A percentile compares a stretch with the other conserved stretches of the same genome.
These are phyloP conservation scores for Morone saxatilis DNA, from an alignment of 2,113 vertebrate genomes.

Conservation along the genomic window DNA sequence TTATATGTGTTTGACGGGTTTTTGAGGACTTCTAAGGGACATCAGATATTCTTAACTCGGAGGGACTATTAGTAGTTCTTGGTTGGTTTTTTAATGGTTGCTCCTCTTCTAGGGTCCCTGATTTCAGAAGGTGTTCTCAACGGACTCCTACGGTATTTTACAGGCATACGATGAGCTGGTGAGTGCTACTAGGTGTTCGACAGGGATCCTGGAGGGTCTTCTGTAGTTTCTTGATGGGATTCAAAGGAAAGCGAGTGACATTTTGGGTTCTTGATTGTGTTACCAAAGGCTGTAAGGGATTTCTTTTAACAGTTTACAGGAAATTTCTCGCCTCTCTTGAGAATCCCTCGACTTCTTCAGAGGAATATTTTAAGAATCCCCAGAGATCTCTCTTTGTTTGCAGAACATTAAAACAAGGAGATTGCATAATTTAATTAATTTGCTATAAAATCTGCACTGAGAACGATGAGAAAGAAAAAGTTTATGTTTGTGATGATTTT, in stretches of 20 bases:
- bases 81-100: no score
- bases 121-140: no score
- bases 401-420: background rate
- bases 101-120: no score
- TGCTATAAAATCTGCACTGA: background rate
- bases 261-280: background rate
- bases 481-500: background rate
- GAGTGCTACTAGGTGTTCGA: background rate
- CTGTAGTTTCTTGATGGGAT: background rate
- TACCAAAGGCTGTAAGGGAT: background rate
- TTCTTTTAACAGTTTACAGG: background rate
- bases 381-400: no score
- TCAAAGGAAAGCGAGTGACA: background rate
- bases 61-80: no score
- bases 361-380: no score
- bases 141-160: background rate
- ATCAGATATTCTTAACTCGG: no score
- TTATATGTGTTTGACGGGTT: no score
- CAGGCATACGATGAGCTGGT: background rate
- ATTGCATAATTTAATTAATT: background rate
- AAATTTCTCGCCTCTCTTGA: background rate
- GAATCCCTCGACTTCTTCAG: no score
- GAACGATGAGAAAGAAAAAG: background rate
- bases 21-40: no score
- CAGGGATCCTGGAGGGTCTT: background rate